Percentiles rank a stretch among this genome's conserved stretches.
These are phyloP conservation scores for Paramacrobiotus metropolitanus DNA, from an alignment of 1,140 invertebrate genomes.

Conservation along the genomic window DNA sequence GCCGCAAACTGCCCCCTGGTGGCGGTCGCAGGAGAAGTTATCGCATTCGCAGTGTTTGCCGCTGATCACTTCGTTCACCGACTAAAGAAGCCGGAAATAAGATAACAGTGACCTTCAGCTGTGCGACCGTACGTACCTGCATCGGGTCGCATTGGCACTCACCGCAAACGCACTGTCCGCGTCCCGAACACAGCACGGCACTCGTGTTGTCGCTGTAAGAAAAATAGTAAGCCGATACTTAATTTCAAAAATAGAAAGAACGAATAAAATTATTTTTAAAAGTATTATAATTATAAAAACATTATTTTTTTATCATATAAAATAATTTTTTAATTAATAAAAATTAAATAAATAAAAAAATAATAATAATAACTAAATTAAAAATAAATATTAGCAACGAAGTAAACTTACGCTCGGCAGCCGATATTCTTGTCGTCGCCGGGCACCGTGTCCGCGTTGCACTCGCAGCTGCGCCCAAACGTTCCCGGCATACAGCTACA, in stretches of 20 bases:
- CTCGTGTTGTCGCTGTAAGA: too few species aligned
- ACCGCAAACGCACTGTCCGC: background rate
- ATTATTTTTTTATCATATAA: too few species aligned
- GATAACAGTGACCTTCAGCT: constrained; percentile 12
- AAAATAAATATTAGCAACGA: constrained; percentile 11
- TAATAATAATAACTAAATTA: too few species aligned
- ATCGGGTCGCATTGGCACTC: background rate
- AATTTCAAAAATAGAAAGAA: too few species aligned
- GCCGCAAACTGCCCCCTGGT: background rate
- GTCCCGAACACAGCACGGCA: background rate
- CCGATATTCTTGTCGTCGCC: background rate
- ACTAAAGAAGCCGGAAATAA: too few species aligned
- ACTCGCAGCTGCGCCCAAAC: constrained; percentile 22
- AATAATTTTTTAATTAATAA: too few species aligned
- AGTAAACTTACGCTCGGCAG: too few species aligned
- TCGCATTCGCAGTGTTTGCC: background rate
- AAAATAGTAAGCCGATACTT: too few species aligned
- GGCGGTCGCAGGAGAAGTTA: background rate
- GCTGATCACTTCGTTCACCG: background rate
- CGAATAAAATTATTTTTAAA: too few species aligned
- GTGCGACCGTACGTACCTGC: background rate
- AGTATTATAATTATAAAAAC: too few species aligned
- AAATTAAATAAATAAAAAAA: too few species aligned
- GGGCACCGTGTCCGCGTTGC: constrained; percentile 9
- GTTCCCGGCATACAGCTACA: constrained; percentile 21